These are phyloP conservation scores for Rafetus swinhoei DNA, from an alignment of 2,113 vertebrate species.

Conservation along the genomic window DNA sequence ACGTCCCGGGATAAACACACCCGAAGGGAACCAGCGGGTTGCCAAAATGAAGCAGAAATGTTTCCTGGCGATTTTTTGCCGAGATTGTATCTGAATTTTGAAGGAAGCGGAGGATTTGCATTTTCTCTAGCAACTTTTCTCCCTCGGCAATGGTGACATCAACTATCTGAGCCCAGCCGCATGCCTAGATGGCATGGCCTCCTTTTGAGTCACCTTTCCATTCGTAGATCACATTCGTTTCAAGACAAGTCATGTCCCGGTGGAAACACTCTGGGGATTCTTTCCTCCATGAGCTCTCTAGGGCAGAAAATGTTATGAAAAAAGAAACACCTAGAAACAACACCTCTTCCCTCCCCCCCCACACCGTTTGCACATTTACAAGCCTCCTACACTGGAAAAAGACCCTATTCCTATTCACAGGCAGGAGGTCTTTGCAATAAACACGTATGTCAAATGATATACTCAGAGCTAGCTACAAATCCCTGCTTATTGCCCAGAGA, in stretches of 20 bases:
- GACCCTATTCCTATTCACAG: neutral
- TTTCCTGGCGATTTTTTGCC: slow-evolving; percentile 10
- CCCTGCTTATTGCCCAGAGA: neutral
- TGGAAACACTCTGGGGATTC: slow-evolving; percentile 37
- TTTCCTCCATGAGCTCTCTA: slow-evolving; percentile 65
- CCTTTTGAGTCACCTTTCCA: slow-evolving; percentile 59
- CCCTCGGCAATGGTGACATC: slow-evolving; percentile 32
- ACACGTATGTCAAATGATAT: slow-evolving; percentile 24
- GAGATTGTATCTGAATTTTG: slow-evolving; percentile 5
- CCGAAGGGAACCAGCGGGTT: neutral
- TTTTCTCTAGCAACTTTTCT: slow-evolving; percentile 45
- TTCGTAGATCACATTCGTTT: slow-evolving; percentile 8
- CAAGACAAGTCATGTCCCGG: slow-evolving; percentile 44
- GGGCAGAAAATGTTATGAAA: slow-evolving; percentile 51
- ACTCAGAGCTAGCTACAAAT: slow-evolving; percentile 21
- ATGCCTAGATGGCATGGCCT: slow-evolving; percentile 25
- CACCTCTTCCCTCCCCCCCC: no score
- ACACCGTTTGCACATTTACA: rapidly evolving
- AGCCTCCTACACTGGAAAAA: slow-evolving; percentile 5
- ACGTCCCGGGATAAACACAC: neutral
- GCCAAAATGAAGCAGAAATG: neutral
- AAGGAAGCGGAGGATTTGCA: neutral
- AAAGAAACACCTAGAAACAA: slow-evolving; percentile 40
- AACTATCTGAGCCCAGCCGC: slow-evolving; percentile 27
- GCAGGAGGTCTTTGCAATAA: neutral